phyloP scores from a whole-genome alignment of 2,888 invertebrate genomes.

The Drosophila algonquin region DNA sequence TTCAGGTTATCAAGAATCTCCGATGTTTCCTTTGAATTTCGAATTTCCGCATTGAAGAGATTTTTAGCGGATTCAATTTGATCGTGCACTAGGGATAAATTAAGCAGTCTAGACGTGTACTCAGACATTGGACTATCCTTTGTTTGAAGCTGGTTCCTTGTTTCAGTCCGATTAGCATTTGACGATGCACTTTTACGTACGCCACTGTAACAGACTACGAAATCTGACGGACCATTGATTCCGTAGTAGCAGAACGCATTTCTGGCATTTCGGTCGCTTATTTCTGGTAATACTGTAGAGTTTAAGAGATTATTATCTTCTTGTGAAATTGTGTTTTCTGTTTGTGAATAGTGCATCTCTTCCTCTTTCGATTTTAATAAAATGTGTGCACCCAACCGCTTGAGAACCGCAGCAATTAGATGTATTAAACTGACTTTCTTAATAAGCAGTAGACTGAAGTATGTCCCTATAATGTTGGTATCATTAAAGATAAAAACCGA shows the following conservation, averaged over 20 bases:
- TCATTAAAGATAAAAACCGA: conserved; percentile 49
- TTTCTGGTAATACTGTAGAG: no score
- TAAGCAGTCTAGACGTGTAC: conserved; percentile 29
- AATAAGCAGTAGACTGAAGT: conserved; percentile 31
- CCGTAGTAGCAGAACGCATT: conserved; percentile 46
- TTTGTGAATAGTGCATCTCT: conserved; percentile 8
- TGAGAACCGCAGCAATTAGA: conserved; percentile 42
- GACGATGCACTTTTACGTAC: conserved; percentile 3
- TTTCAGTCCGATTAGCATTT: neutral
- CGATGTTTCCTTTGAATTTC: neutral
- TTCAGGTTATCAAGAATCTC: conserved; percentile 17
- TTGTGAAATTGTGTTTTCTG: conserved; percentile 1
- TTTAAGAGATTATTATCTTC: neutral
- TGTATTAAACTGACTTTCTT: conserved; percentile 36
- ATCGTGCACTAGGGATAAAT: conserved; percentile 10
- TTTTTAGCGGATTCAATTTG: conserved; percentile 21
- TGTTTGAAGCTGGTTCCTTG: neutral
- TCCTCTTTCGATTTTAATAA: conserved; percentile 24
- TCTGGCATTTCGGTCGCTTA: neutral
- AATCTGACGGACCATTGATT: conserved; percentile 34
- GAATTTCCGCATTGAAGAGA: conserved; percentile 4
- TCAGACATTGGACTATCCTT: conserved; percentile 21
- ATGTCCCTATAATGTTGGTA: conserved; percentile 24
- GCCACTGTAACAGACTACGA: conserved; percentile 25
- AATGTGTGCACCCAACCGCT: conserved; percentile 49